Percentiles rank a stretch among this genome's conserved stretches.
These are phyloP conservation scores for Manis javanica DNA, from an alignment of 2,797 vertebrate genomes.

Conservation along the genomic window DNA sequence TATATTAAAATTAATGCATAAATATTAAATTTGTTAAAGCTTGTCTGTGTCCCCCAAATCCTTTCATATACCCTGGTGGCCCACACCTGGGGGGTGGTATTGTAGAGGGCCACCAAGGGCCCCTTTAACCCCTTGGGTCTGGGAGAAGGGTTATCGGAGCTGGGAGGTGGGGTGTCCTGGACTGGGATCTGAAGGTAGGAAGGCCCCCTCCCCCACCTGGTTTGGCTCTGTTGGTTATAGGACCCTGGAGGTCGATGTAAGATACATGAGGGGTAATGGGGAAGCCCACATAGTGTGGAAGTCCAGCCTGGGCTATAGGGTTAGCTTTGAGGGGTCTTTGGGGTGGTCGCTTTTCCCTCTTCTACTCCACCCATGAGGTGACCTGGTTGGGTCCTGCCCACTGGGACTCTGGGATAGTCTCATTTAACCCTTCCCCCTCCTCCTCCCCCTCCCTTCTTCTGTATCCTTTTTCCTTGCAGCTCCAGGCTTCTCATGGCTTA, in stretches of 20 bases:
- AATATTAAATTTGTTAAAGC: background rate
- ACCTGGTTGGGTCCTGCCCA: background rate
- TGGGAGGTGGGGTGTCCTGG: no score
- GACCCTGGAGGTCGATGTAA: background rate
- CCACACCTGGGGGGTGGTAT: background rate
- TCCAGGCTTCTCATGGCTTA: background rate
- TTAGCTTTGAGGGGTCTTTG: background rate
- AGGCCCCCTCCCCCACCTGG: no score
- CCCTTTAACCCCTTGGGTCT: background rate
- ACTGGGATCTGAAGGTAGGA: background rate
- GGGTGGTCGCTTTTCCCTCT: background rate
- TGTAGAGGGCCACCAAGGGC: background rate
- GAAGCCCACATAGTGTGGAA: background rate
- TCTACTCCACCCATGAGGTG: background rate
- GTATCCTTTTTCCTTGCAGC: fast-evolving
- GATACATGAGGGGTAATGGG: background rate
- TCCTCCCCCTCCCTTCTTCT: background rate
- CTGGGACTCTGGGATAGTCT: background rate
- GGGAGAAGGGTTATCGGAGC: background rate
- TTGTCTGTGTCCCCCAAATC: background rate
- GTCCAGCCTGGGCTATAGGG: background rate
- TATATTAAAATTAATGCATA: background rate
- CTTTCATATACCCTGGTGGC: background rate
- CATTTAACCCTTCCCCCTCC: background rate
- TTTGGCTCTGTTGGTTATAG: background rate